Evolutionary conservation across 2,113 vertebrate species (phyloP).

Genomic region (Arothron firmamentum): DNA sequence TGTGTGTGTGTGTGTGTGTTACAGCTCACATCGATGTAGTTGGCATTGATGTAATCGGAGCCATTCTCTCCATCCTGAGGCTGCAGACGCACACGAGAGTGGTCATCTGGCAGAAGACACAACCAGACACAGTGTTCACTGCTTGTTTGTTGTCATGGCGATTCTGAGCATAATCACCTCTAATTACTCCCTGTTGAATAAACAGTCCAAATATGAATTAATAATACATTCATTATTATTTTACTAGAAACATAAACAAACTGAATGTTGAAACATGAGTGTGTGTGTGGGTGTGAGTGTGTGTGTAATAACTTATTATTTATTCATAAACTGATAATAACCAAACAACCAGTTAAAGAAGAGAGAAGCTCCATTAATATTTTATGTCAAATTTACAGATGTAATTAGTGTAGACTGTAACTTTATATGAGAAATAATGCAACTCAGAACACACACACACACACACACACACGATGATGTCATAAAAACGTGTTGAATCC

Average conservation of each 20-base stretch:
- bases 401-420: no score
- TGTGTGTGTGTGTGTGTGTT: constrained; percentile 10
- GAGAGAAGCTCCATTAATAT: background rate
- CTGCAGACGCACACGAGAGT: constrained; percentile 91
- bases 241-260: constrained; percentile 1
- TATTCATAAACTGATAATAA: background rate
- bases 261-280: background rate
- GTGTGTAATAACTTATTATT: background rate
- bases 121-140: constrained; percentile 20
- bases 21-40: constrained; percentile 91
- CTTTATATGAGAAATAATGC: no score
- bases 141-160: constrained; percentile 10
- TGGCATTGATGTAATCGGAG: constrained; percentile 97
- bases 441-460: no score
- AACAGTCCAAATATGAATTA: constrained; percentile 29
- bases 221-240: constrained; percentile 28
- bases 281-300: constrained; percentile 2
- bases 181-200: constrained; percentile 27
- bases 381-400: background rate
- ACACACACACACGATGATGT: no score
- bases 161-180: constrained; percentile 28
- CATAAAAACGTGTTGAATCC: no score
- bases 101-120: constrained; percentile 80
- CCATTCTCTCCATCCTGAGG: constrained; percentile 86
- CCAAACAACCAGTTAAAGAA: background rate